Percentiles rank a stretch among this genome's conserved stretches.
Evolutionary conservation across 2,888 invertebrate species (phyloP).

Genomic region (Agrotis segetum): DNA sequence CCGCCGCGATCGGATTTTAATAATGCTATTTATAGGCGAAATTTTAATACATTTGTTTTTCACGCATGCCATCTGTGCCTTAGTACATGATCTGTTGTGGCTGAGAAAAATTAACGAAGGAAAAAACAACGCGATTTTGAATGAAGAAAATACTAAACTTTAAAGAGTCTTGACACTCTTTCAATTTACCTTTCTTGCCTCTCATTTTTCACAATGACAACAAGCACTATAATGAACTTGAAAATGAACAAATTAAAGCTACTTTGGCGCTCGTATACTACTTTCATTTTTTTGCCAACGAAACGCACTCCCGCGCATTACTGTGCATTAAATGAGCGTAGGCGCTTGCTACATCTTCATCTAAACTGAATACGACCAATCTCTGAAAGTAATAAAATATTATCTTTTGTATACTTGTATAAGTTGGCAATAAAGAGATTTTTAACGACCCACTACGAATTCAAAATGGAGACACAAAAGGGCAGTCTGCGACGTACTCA

Average conservation of each 20-base stretch:
- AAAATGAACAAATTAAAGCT: neutral
- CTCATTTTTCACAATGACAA: too few species aligned
- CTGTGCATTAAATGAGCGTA: conserved; percentile 18
- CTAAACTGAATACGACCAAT: conserved; percentile 36
- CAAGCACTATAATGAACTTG: neutral
- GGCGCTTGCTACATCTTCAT: conserved; percentile 34
- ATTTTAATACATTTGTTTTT: conserved; percentile 73
- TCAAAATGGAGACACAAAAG: conserved; percentile 54
- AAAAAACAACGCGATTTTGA: neutral
- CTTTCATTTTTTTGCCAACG: neutral
- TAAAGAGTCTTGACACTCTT: neutral
- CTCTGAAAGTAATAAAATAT: conserved; percentile 36
- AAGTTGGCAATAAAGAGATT: conserved; percentile 47
- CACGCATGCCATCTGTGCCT: conserved; percentile 63
- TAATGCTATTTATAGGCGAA: conserved; percentile 80
- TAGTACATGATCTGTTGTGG: conserved; percentile 59
- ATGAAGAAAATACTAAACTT: neutral
- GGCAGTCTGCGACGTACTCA: conserved; percentile 33
- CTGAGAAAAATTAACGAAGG: conserved; percentile 21
- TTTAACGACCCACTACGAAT: conserved; percentile 52
- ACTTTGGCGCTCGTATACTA: neutral
- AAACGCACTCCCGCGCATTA: conserved; percentile 32
- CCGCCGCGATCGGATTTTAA: conserved; percentile 78
- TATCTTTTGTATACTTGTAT: conserved; percentile 45
- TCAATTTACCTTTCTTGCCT: neutral